Conservation (phyloP, 2,113 vertebrate genomes). For the Zosterops japonicus region DNA sequence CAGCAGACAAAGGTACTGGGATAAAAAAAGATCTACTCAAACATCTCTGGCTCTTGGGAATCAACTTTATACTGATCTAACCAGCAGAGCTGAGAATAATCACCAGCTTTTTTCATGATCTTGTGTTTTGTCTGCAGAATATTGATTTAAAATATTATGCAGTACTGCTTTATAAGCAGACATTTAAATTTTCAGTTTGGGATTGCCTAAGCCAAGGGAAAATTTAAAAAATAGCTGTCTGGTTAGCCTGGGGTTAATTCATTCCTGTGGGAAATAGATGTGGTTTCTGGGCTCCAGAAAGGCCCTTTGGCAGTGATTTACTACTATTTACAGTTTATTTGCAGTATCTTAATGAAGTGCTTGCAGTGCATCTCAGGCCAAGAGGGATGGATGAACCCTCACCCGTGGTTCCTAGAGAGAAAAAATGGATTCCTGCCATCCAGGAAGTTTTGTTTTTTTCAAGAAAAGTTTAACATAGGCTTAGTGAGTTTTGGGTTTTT, state of each 20-base stretch:
- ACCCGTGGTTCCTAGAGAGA: not conserved
- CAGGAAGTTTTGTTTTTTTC: not conserved
- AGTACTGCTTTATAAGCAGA: not conserved
- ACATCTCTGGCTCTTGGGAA: not conserved
- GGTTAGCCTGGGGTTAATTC: not conserved
- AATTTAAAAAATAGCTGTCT: not conserved
- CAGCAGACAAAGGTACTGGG: constrained; percentile 86
- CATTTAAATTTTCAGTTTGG: not conserved
- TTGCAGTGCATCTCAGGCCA: not conserved
- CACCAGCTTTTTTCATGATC: not conserved
- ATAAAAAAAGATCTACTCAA: no score
- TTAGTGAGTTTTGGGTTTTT: not conserved
- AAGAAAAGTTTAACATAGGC: not conserved
- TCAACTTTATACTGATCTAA: not conserved
- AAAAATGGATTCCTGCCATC: not conserved
- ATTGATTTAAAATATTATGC: not conserved
- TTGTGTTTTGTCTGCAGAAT: not conserved
- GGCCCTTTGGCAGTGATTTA: not conserved
- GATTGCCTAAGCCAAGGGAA: not conserved
- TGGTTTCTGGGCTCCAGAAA: not conserved
- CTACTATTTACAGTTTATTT: not conserved
- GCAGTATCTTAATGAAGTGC: not conserved
- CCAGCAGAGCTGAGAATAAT: not conserved
- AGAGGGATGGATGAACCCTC: not conserved
- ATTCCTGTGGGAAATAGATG: not conserved